A percentile compares a stretch with the other conserved stretches of the same genome.
These are phyloP conservation scores for Synanceia verrucosa DNA, from an alignment of 2,797 vertebrate species.

Conservation along the genomic window DNA sequence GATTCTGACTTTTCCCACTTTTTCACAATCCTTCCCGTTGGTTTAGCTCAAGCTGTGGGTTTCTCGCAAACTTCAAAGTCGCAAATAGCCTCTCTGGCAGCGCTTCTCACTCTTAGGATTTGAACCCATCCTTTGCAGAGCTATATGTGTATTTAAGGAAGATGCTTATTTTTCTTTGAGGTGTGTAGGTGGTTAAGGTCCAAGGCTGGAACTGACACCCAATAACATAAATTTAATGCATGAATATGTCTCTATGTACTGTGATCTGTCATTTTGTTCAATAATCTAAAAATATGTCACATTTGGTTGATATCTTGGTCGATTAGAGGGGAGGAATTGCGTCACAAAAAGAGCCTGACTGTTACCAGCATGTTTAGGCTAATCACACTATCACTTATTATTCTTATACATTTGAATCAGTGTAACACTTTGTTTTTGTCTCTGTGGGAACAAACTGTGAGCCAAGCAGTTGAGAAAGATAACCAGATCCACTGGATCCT, in stretches of 20 bases:
- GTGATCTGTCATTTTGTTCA: neutral
- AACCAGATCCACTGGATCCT: conserved; percentile 66
- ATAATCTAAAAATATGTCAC: neutral
- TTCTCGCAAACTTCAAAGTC: conserved; percentile 15
- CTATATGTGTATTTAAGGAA: neutral
- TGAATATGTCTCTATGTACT: neutral
- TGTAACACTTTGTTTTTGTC: conserved; percentile 51
- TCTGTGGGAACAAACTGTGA: conserved; percentile 40
- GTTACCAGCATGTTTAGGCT: neutral
- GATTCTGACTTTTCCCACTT: conserved; percentile 48
- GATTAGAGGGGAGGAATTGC: neutral
- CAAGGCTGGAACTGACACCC: neutral
- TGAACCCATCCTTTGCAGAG: neutral
- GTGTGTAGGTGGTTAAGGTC: neutral
- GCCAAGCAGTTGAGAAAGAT: conserved; percentile 61
- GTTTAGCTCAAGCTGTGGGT: conserved; percentile 11
- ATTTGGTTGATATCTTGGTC: neutral
- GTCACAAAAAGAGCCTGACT: neutral
- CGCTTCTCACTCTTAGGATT: neutral
- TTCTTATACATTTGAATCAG: too few species aligned
- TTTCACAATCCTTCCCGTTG: conserved; percentile 2
- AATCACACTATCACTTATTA: neutral
- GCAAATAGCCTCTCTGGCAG: conserved; percentile 4
- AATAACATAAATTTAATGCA: neutral
- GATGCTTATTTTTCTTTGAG: conserved; percentile 3